Evolutionary conservation across 2,113 vertebrate species (phyloP), one percentile per base, ranked within the genome.

Genomic region (Hemibagrus wyckioides): DNA sequence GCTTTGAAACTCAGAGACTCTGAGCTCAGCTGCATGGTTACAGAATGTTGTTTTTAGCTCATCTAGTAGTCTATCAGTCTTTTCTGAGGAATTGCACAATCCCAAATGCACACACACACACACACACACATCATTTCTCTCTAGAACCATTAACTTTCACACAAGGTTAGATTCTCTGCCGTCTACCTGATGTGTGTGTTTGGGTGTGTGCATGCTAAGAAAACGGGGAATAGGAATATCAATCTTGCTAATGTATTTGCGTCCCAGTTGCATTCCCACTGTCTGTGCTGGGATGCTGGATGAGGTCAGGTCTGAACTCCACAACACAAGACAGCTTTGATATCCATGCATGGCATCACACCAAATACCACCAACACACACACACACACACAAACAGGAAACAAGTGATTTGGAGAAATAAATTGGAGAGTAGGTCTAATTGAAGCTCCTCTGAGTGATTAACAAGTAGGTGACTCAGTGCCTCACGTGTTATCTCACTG

Each of bases 91-190:
- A 71, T 41, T 71, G 23, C 41, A 57, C 25, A 71, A 54, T 25
- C 44, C 9, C 73, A 67, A 54, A 59, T 41, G 65, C 9, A 61
- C 14, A 36, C 5, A 36, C 14, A 69, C 5, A 69, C 39, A 75
- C 36, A 48, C 21, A 73, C 73, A 76, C 41, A 41, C 71, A 76
- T 50, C 50, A 56, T 85, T 84, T 69, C 75, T 54, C 88, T 69
- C 52, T 56, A 71, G 87, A 8, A 33, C 41, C 89, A 90, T 91
- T 92, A 91, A 91, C 92, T 89, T 91, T 92, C 89, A 48, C 9
- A 63, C 91, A 92, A 94, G 92, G 91, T 83, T 8, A 0, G 85
- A 83, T 90, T 84, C 86, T 82, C 88, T 86, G 75, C 79, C 17
- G 0, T 54, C 82, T 77, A 79, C 80, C 30, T 13, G 19, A 21